Evolutionary conservation across 2,888 invertebrate species (phyloP).

Genomic region (Torymus tubicola): DNA sequence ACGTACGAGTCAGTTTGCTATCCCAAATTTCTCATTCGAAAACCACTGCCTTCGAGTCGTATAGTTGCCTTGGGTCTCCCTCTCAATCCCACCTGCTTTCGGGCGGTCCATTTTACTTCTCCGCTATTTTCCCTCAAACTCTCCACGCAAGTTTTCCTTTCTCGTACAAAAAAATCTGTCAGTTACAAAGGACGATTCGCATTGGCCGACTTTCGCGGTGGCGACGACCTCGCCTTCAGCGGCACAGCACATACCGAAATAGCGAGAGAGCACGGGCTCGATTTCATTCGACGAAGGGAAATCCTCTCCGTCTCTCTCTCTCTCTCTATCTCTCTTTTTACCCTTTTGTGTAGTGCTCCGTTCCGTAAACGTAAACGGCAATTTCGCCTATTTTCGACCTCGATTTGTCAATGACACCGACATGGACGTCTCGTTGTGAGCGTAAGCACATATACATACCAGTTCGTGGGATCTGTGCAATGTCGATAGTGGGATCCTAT

Average conservation of each 20-base stretch:
- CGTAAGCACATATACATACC: too few species aligned
- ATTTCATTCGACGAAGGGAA: not conserved
- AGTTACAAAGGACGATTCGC: constrained; percentile 20
- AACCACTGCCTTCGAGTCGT: not conserved
- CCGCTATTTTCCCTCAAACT: not conserved
- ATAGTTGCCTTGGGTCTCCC: not conserved
- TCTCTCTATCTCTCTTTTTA: not conserved
- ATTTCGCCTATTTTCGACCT: constrained; percentile 34
- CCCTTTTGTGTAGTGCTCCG: too few species aligned
- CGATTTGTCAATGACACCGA: constrained; percentile 34
- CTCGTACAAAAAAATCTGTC: constrained; percentile 7
- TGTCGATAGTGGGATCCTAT: constrained; percentile 1
- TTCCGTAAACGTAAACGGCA: constrained; percentile 5
- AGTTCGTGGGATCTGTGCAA: too few species aligned
- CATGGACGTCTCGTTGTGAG: too few species aligned
- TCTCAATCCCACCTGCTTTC: too few species aligned
- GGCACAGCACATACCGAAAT: too few species aligned
- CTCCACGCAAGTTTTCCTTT: not conserved
- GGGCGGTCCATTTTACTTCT: not conserved
- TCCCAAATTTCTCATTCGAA: not conserved
- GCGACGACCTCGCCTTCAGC: too few species aligned
- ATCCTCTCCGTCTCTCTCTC: not conserved
- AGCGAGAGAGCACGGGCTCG: too few species aligned
- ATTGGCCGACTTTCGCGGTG: not conserved
- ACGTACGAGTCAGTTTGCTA: not conserved